Conservation (phyloP, 92 coral and sea anemone genomes). For the Plumapathes pennacea region DNA sequence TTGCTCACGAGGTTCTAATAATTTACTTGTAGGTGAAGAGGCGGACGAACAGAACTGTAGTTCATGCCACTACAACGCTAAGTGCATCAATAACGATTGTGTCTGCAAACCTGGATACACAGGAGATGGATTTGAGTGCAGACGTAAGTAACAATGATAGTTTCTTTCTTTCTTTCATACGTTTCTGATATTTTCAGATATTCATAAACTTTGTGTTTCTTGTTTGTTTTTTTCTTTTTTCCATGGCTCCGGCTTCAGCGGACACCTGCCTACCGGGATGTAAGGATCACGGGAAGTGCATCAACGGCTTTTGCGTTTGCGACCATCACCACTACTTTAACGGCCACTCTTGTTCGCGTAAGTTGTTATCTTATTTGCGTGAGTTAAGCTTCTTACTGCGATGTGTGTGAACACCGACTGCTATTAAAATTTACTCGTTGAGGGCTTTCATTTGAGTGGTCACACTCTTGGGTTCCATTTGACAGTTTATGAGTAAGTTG, state of each 20-base stretch:
- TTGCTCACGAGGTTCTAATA: no score
- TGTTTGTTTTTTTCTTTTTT: neutral
- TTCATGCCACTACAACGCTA: constrained; percentile 77
- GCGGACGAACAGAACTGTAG: constrained; percentile 55
- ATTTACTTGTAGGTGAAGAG: constrained; percentile 25
- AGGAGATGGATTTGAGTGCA: constrained; percentile 70
- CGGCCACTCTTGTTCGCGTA: constrained; percentile 84
- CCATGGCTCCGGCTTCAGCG: constrained; percentile 9
- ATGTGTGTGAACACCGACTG: neutral
- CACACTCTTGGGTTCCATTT: no score
- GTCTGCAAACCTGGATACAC: constrained; percentile 74
- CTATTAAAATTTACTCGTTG: neutral
- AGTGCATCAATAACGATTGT: constrained; percentile 68
- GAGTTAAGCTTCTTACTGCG: no score
- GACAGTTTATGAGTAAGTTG: no score
- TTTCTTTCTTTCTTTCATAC: neutral
- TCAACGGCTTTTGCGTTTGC: constrained; percentile 81
- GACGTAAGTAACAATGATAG: constrained; percentile 37
- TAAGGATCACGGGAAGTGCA: constrained; percentile 80
- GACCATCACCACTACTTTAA: constrained; percentile 84
- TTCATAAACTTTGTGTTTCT: neutral
- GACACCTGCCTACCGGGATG: constrained; percentile 85
- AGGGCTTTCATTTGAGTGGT: no score
- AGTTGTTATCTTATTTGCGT: constrained; percentile 3
- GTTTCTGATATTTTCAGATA: neutral